Conservation (phyloP, 2,888 invertebrate species). For the Platycnemis pennipes region DNA sequence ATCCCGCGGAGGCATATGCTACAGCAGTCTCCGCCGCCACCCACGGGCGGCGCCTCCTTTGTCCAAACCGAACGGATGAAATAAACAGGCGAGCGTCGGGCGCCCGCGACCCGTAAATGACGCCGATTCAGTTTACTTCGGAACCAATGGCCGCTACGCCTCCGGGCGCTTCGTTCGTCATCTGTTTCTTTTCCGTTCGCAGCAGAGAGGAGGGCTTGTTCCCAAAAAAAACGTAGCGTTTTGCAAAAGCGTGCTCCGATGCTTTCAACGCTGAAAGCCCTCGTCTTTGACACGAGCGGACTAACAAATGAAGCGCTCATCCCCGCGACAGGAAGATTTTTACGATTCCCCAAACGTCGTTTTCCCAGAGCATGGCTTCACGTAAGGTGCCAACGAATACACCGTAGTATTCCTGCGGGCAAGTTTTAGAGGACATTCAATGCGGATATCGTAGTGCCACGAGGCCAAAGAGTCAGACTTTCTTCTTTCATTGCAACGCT, state of each 20-base stretch:
- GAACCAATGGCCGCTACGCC: background rate
- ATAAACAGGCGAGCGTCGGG: background rate
- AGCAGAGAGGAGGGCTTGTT: background rate
- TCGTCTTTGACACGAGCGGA: background rate
- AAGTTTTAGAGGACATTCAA: too few relatives aligned
- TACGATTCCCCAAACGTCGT: too few relatives aligned
- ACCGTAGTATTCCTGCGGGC: too few relatives aligned
- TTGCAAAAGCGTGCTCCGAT: background rate
- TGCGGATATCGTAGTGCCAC: too few relatives aligned
- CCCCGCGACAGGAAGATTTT: too few relatives aligned
- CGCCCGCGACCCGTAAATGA: background rate
- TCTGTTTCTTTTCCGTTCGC: background rate
- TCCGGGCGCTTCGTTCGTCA: background rate
- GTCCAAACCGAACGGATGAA: background rate
- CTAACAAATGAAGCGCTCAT: too few relatives aligned
- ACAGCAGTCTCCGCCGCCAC: background rate
- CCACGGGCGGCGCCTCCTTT: background rate
- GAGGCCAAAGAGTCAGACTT: too few relatives aligned
- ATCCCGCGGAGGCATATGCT: conserved; percentile 14
- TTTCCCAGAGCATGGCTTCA: too few relatives aligned
- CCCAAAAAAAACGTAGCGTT: background rate
- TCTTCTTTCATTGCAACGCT: too few relatives aligned
- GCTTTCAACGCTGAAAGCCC: background rate
- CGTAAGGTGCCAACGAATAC: too few relatives aligned
- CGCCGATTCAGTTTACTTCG: background rate